phyloP scores from a whole-genome alignment of 92 coral and sea anemone species.

The Heteractis magnifica region DNA sequence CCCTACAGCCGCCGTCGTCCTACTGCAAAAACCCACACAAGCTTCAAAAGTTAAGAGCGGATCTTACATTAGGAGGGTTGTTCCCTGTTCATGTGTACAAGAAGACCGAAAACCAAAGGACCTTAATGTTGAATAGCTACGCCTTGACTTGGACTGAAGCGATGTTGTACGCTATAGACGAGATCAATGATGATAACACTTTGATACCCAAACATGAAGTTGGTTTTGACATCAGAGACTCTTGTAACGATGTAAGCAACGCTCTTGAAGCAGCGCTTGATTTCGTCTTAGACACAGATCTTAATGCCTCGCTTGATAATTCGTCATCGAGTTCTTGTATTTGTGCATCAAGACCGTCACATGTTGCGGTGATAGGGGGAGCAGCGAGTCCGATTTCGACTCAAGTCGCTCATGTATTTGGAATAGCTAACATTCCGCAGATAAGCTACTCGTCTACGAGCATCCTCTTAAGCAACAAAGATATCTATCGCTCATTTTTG shows the following conservation, averaged over 20 bases:
- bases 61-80: slow-evolving; percentile 77
- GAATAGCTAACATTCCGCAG: slow-evolving; percentile 82
- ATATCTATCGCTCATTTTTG: slow-evolving; percentile 70
- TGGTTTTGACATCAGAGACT: slow-evolving; percentile 93
- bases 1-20: slow-evolving; percentile 2
- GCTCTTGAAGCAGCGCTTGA: slow-evolving; percentile 76
- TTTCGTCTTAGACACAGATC: slow-evolving; percentile 61
- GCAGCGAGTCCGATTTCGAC: slow-evolving; percentile 90
- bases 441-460: slow-evolving; percentile 98
- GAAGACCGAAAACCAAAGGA: slow-evolving; percentile 31
- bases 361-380: slow-evolving; percentile 91
- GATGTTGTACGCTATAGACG: slow-evolving; percentile 84
- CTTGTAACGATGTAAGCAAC: slow-evolving; percentile 74
- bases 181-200: slow-evolving; percentile 50
- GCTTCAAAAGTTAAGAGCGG: slow-evolving; percentile 41
- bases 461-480: slow-evolving; percentile 78
- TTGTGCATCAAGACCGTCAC: slow-evolving; percentile 36
- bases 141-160: slow-evolving; percentile 94
- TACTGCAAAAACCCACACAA: slow-evolving; percentile 54
- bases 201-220: slow-evolving; percentile 50
- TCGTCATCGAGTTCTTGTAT: slow-evolving; percentile 39
- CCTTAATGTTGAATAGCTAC: slow-evolving; percentile 62
- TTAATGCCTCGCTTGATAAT: slow-evolving; percentile 1
- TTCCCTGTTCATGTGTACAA: slow-evolving; percentile 77
- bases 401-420: slow-evolving; percentile 69